Evolutionary conservation across 1,140 invertebrate genomes (phyloP).

Genomic region (Trichomalopsis sarcophagae): DNA sequence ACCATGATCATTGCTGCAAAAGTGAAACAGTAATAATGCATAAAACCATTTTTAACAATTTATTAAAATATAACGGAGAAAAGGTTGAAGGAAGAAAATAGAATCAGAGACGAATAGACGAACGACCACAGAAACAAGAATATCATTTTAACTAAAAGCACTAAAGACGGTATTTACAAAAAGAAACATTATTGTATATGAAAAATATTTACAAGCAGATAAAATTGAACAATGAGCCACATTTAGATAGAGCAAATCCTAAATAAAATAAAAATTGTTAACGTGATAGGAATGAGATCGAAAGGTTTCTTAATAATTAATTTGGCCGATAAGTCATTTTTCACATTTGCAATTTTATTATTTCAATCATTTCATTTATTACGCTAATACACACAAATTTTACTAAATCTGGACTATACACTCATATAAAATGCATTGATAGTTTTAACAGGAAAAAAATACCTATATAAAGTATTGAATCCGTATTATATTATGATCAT

Average conservation of each 20-base stretch:
- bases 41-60: not conserved
- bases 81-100: not conserved
- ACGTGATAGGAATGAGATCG: not conserved
- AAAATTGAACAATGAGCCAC: not conserved
- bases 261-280: not conserved
- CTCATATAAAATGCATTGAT: not conserved
- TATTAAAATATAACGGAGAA: not conserved
- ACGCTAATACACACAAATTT: not conserved
- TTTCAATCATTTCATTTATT: not conserved
- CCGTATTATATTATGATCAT: not conserved
- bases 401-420: not conserved
- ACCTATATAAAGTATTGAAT: not conserved
- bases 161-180: not conserved
- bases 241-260: not conserved
- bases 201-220: not conserved
- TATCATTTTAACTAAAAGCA: not conserved
- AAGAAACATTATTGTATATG: not conserved
- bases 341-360: conserved; percentile 17
- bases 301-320: not conserved
- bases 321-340: not conserved
- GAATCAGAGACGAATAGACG: not conserved
- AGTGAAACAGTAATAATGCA: conserved; percentile 1
- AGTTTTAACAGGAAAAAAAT: not conserved
- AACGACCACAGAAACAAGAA: not conserved
- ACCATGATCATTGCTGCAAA: conserved; percentile 36